Conservation (phyloP, 2,888 invertebrate species). For the Lasioglossum calceatum region DNA sequence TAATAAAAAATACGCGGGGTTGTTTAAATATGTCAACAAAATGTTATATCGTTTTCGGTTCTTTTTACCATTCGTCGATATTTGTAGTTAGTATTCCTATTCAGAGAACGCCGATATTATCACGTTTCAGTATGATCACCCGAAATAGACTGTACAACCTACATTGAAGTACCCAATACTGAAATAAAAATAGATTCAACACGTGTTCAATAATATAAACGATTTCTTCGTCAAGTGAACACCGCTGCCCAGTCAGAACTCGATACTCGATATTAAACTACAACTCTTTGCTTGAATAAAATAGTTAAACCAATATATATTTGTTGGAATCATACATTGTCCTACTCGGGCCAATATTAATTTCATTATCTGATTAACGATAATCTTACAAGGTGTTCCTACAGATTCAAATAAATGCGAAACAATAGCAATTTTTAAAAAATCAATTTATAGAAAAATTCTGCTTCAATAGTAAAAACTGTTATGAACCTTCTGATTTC, state of each 20-base stretch:
- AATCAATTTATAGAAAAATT: neutral
- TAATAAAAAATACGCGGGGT: neutral
- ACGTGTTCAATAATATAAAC: neutral
- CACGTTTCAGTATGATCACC: neutral
- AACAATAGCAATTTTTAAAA: neutral
- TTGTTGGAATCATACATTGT: neutral
- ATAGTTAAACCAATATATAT: neutral
- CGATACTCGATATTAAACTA: neutral
- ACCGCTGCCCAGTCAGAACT: neutral
- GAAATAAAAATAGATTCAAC: conserved; percentile 13
- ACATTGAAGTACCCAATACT: neutral
- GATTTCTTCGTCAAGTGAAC: neutral
- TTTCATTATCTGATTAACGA: neutral
- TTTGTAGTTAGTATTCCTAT: neutral
- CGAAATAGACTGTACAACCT: neutral
- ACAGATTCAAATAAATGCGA: neutral
- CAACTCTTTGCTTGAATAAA: neutral
- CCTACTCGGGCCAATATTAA: neutral
- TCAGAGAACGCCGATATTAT: neutral
- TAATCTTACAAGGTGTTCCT: neutral
- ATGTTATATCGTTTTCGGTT: neutral
- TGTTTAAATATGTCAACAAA: neutral
- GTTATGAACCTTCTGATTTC: neutral
- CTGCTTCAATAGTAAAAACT: neutral
- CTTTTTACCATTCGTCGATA: neutral